These are phyloP conservation scores for Tragelaphus buxtoni DNA, from an alignment of 2,113 vertebrate species.

Conservation along the genomic window DNA sequence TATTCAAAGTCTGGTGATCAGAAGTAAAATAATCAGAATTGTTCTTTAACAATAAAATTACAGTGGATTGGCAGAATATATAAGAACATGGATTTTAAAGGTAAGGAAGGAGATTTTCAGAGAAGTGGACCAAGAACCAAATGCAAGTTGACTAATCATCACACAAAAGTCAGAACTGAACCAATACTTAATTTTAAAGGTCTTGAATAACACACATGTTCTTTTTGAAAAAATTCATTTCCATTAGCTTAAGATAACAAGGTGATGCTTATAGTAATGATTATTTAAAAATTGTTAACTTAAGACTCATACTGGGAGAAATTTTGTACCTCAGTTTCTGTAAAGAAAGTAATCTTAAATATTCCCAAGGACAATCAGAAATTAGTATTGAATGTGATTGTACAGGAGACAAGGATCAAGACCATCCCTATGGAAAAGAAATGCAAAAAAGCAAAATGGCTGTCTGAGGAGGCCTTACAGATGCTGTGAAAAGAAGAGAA, in stretches of 20 bases:
- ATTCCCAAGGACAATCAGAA: background rate
- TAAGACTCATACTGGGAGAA: background rate
- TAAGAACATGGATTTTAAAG: background rate
- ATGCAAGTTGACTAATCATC: background rate
- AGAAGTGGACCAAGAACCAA: background rate
- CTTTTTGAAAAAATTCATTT: background rate
- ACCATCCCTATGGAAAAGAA: too few species aligned
- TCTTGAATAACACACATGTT: background rate
- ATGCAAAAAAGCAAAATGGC: too few species aligned
- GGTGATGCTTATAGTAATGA: background rate
- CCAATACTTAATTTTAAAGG: background rate
- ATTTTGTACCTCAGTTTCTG: background rate
- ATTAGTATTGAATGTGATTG: background rate
- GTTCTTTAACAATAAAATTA: background rate
- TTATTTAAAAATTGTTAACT: background rate
- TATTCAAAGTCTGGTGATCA: background rate
- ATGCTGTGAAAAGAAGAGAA: too few species aligned
- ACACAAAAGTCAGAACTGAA: background rate
- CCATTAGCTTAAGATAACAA: background rate
- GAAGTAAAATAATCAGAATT: background rate
- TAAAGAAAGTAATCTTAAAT: background rate
- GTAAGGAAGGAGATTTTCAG: background rate
- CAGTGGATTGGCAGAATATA: background rate
- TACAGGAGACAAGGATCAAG: too few species aligned
- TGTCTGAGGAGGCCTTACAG: too few species aligned